Evolutionary conservation across 1,140 invertebrate species (phyloP).

Genomic region (Harlomillsia oculata): DNA sequence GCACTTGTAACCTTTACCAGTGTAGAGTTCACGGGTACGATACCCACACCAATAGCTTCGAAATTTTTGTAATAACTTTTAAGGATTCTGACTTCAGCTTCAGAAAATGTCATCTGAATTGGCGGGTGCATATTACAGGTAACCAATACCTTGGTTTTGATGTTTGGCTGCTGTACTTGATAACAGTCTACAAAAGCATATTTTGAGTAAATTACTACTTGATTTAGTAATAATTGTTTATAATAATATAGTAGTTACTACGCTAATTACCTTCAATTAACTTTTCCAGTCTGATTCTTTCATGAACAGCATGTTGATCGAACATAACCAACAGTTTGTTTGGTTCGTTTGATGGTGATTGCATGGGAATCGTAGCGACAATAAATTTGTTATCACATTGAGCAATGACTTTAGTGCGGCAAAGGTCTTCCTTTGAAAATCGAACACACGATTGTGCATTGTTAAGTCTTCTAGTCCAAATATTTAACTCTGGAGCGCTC

Average conservation of each 20-base stretch:
- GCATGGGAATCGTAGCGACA: constrained; percentile 40
- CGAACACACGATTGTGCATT: background rate
- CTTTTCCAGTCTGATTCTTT: constrained; percentile 55
- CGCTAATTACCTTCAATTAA: constrained; percentile 44
- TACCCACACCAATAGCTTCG: constrained; percentile 38
- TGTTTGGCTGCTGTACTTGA: background rate
- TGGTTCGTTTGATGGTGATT: constrained; percentile 10
- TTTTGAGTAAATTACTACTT: background rate
- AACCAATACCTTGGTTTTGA: background rate
- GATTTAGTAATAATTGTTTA: background rate
- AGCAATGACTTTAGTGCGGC: constrained; percentile 45
- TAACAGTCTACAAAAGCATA: background rate
- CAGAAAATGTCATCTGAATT: constrained; percentile 38
- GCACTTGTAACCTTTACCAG: constrained; percentile 27
- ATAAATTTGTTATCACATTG: constrained; percentile 63
- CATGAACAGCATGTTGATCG: constrained; percentile 68
- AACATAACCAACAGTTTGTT: constrained; percentile 50
- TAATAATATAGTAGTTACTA: too few relatives aligned
- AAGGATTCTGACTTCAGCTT: constrained; percentile 41
- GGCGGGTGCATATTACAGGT: constrained; percentile 37
- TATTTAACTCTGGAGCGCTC: background rate
- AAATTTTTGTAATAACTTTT: constrained; percentile 39
- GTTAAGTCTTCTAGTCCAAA: background rate
- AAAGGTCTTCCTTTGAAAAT: constrained; percentile 26
- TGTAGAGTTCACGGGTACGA: constrained; percentile 23